These are phyloP conservation scores for Papilio glaucus DNA, from an alignment of 1,140 invertebrate species.

Conservation along the genomic window DNA sequence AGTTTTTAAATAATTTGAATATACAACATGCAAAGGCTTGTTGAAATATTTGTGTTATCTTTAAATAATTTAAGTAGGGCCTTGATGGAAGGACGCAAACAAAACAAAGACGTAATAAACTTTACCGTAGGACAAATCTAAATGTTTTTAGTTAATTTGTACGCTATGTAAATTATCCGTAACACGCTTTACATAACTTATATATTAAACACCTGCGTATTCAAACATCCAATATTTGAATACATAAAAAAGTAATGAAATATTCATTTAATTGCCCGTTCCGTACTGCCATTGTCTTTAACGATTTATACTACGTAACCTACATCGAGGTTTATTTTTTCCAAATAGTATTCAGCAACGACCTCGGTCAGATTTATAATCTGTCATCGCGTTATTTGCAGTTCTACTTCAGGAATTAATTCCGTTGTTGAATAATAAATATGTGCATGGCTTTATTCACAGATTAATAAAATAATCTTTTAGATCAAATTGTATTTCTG, in stretches of 20 bases:
- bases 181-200: slow-evolving; percentile 37
- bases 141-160: slow-evolving; percentile 35
- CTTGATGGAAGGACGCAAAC: background rate
- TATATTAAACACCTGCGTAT: slow-evolving; percentile 46
- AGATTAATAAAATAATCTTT: slow-evolving; percentile 45
- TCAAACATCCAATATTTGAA: slow-evolving; percentile 34
- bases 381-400: slow-evolving; percentile 53
- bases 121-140: slow-evolving; percentile 23
- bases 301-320: slow-evolving; percentile 50
- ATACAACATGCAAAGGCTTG: background rate
- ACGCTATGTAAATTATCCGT: slow-evolving; percentile 35
- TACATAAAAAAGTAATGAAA: slow-evolving; percentile 60
- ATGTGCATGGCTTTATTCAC: slow-evolving; percentile 48
- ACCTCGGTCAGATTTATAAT: slow-evolving; percentile 63
- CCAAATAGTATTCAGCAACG: slow-evolving; percentile 45
- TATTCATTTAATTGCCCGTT: slow-evolving; percentile 65
- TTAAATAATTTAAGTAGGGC: slow-evolving; percentile 9
- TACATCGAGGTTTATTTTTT: slow-evolving; percentile 43
- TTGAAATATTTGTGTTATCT: background rate
- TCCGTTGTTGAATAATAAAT: slow-evolving; percentile 59
- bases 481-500: no score
- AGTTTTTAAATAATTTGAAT: background rate
- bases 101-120: slow-evolving; percentile 22
- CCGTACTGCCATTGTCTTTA: slow-evolving; percentile 51
- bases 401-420: slow-evolving; percentile 57